Percentiles rank a stretch among this genome's conserved stretches.
Evolutionary conservation across 2,888 invertebrate genomes (phyloP).

Genomic region (Helleia helle): DNA sequence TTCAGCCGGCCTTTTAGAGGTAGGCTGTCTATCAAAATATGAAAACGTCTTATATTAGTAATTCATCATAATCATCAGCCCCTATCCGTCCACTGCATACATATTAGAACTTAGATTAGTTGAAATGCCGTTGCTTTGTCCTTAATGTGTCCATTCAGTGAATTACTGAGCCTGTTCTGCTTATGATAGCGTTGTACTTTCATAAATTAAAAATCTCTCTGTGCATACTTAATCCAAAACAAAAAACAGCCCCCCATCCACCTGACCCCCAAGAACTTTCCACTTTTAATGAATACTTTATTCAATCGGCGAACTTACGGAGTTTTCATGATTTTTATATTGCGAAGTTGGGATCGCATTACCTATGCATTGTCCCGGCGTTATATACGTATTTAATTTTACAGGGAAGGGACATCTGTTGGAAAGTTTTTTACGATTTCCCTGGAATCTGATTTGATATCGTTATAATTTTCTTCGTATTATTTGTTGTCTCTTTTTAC

Average conservation of each 20-base stretch:
- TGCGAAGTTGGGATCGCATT: conserved; percentile 50
- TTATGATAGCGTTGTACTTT: too few relatives aligned
- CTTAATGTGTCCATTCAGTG: too few relatives aligned
- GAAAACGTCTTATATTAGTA: too few relatives aligned
- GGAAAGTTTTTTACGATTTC: conserved; percentile 13
- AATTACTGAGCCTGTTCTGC: too few relatives aligned
- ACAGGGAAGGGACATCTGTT: conserved; percentile 20
- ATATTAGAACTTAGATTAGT: too few relatives aligned
- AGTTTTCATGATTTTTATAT: conserved; percentile 68
- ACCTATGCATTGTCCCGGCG: conserved; percentile 60
- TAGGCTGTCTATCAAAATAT: too few relatives aligned
- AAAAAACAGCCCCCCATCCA: conserved; percentile 25
- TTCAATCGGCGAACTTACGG: conserved; percentile 44
- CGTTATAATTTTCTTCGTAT: too few relatives aligned
- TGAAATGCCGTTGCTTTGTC: too few relatives aligned
- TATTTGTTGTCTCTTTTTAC: too few relatives aligned
- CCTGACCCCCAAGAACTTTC: conserved; percentile 41
- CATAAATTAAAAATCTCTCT: conserved; percentile 7
- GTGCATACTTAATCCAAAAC: conserved; percentile 24
- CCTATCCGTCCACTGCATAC: too few relatives aligned
- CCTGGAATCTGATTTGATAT: background rate
- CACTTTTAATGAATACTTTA: conserved; percentile 64
- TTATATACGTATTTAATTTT: conserved; percentile 53
- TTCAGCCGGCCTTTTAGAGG: too few relatives aligned
- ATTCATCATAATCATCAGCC: too few relatives aligned